These are phyloP conservation scores for Formicarius rufipectus DNA, from an alignment of 2,113 vertebrate genomes.

Conservation along the genomic window DNA sequence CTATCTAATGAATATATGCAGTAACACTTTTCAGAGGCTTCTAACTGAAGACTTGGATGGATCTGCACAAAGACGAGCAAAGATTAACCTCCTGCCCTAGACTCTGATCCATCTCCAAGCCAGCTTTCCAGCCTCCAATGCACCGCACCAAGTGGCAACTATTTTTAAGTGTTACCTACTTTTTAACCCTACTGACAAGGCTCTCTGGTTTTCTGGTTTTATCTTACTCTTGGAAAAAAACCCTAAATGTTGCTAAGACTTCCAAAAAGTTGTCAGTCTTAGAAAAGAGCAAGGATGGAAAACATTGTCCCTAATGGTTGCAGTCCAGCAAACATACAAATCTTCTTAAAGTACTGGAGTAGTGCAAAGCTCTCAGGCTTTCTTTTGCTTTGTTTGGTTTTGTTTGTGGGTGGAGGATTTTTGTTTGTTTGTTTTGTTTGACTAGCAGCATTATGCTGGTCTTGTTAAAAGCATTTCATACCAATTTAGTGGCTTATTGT, in stretches of 20 bases:
- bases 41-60: not conserved
- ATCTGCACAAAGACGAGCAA: not conserved
- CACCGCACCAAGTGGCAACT: not conserved
- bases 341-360: not conserved
- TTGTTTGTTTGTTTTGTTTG: not conserved
- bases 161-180: not conserved
- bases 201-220: not conserved
- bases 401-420: not conserved
- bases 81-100: not conserved
- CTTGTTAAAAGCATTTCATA: not conserved
- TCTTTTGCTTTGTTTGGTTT: not conserved
- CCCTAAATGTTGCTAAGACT: not conserved
- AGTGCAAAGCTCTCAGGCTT: not conserved
- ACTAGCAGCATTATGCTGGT: not conserved
- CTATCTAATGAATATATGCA: not conserved
- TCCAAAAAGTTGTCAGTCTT: not conserved
- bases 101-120: not conserved
- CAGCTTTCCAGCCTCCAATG: not conserved
- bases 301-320: not conserved
- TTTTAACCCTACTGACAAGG: not conserved
- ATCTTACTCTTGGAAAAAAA: not conserved
- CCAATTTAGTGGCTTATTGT: not conserved
- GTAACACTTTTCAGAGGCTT: slow-evolving; percentile 6
- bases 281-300: not conserved
- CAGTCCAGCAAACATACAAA: not conserved